Conservation (phyloP, 2,113 vertebrate genomes). For the Nematolebias whitei region DNA sequence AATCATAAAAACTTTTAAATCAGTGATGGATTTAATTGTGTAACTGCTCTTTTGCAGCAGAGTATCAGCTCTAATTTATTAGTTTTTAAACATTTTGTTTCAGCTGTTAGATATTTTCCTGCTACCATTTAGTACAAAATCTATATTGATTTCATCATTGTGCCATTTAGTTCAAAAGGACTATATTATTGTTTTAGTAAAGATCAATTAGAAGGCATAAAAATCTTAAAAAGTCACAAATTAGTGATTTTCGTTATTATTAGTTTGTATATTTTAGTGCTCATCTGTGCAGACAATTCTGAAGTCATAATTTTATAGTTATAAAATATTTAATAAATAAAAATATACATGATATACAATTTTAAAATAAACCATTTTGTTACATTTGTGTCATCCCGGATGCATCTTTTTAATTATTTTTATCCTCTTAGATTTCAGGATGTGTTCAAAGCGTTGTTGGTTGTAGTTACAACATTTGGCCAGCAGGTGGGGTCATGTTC, state of each 20-base stretch:
- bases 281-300: too few relatives aligned
- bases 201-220: too few relatives aligned
- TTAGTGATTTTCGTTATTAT: too few relatives aligned
- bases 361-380: not conserved
- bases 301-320: too few relatives aligned
- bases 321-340: not conserved
- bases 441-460: not conserved
- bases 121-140: too few relatives aligned
- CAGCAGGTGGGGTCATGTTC: conserved; percentile 70
- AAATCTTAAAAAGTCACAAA: too few relatives aligned
- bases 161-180: not conserved
- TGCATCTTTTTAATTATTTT: not conserved
- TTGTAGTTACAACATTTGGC: conserved; percentile 35
- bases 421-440: not conserved
- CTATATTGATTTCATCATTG: too few relatives aligned
- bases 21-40: too few relatives aligned
- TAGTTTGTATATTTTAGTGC: too few relatives aligned
- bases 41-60: too few relatives aligned
- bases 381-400: not conserved
- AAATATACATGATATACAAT: not conserved
- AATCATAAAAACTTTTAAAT: too few relatives aligned
- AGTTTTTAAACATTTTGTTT: not conserved
- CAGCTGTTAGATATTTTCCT: too few relatives aligned
- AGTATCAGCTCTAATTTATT: not conserved
- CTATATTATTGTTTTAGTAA: not conserved